phyloP scores from a whole-genome alignment of 2,888 invertebrate species.

The Luperina nickerlii region DNA sequence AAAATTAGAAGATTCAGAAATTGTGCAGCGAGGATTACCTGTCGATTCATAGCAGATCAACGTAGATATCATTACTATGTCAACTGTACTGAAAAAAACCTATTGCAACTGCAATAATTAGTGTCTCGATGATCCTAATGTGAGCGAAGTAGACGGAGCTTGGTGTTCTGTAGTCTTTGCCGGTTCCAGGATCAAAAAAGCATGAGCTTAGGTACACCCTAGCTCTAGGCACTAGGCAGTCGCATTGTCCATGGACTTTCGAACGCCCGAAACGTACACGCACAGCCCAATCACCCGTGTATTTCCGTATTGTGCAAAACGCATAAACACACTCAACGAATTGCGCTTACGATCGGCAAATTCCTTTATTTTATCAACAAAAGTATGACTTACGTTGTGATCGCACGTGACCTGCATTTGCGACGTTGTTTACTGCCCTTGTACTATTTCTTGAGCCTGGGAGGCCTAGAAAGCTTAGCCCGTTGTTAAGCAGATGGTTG shows the following conservation, averaged over 20 bases:
- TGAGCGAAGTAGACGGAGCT: neutral
- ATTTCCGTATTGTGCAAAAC: slow-evolving; percentile 30
- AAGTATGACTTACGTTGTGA: slow-evolving; percentile 31
- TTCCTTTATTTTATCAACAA: slow-evolving; percentile 56
- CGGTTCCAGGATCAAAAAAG: neutral
- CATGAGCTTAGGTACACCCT: neutral
- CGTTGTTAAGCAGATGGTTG: slow-evolving; percentile 8
- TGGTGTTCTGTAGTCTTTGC: too few species aligned
- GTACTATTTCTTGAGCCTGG: slow-evolving; percentile 35
- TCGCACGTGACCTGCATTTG: slow-evolving; percentile 30
- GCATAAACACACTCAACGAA: slow-evolving; percentile 29
- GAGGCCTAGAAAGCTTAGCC: slow-evolving; percentile 26
- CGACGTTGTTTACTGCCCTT: slow-evolving; percentile 33
- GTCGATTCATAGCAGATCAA: neutral
- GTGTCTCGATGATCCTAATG: neutral
- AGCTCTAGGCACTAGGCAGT: neutral
- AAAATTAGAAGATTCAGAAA: neutral
- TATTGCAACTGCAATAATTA: neutral
- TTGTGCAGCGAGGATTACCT: neutral
- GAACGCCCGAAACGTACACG: neutral
- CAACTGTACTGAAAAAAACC: neutral
- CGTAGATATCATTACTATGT: neutral
- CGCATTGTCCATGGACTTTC: too few species aligned
- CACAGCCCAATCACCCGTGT: slow-evolving; percentile 23
- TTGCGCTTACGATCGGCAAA: slow-evolving; percentile 57